phyloP scores from a whole-genome alignment of 2,797 vertebrate species.

The Pitangus sulphuratus region DNA sequence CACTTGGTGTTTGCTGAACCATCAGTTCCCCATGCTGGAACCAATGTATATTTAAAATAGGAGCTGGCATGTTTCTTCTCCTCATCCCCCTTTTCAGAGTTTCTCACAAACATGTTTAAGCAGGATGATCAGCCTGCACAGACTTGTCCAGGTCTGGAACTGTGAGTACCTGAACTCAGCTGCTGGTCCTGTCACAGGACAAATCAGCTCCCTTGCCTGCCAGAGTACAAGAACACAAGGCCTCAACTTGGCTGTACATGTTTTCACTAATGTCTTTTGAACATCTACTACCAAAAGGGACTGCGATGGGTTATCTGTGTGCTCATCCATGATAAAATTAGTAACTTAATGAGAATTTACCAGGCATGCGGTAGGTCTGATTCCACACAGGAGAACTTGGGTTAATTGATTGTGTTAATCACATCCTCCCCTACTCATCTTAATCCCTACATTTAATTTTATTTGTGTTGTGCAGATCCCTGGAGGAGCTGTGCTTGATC shows the following conservation, averaged over 20 bases:
- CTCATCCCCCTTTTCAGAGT: accelerated
- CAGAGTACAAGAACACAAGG: not conserved
- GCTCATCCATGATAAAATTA: not conserved
- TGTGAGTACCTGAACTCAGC: not conserved
- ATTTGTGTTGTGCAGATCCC: constrained; percentile 18
- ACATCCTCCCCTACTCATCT: constrained; percentile 27
- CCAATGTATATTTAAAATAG: not conserved
- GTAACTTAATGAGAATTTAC: not conserved
- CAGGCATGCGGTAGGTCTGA: constrained; percentile 3
- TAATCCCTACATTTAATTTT: constrained; percentile 63
- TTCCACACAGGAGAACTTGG: not conserved
- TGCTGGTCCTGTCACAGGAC: not conserved
- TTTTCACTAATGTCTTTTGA: not conserved
- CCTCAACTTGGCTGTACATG: accelerated
- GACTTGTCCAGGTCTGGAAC: not conserved
- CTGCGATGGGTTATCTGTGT: not conserved
- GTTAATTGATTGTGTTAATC: constrained; percentile 60
- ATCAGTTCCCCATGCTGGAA: not conserved
- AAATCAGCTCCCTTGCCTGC: not conserved
- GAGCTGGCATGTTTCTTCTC: not conserved
- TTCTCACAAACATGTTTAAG: not conserved
- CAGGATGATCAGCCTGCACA: not conserved
- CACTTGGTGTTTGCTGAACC: not conserved
- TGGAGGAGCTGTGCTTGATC: constrained; percentile 22
- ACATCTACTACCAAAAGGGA: not conserved